These are phyloP conservation scores for Toxotes chatareus DNA, from an alignment of 2,113 vertebrate genomes.

Conservation along the genomic window DNA sequence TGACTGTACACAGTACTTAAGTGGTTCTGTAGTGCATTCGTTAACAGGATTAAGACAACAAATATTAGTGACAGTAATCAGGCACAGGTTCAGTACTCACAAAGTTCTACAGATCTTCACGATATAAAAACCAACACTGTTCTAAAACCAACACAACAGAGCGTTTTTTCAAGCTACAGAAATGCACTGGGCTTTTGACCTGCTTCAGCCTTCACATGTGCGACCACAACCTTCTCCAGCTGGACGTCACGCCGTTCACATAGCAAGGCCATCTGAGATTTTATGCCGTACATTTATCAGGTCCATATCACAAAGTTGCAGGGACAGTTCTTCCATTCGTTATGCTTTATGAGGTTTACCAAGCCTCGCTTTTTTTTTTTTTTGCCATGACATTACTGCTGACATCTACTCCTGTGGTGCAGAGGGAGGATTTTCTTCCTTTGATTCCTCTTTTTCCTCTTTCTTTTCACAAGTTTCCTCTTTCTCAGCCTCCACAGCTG, in stretches of 20 bases:
- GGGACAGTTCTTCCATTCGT: slow-evolving; percentile 49
- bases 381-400: not conserved
- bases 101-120: slow-evolving; percentile 74
- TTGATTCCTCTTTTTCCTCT: slow-evolving; percentile 53
- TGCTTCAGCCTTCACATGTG: slow-evolving; percentile 28
- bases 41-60: slow-evolving; percentile 71
- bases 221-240: slow-evolving; percentile 14
- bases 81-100: slow-evolving; percentile 82
- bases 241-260: slow-evolving; percentile 30
- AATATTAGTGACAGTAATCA: slow-evolving; percentile 75
- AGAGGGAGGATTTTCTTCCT: slow-evolving; percentile 56
- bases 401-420: slow-evolving; percentile 70
- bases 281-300: slow-evolving; percentile 64
- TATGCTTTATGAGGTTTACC: slow-evolving; percentile 45
- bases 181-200: slow-evolving; percentile 76
- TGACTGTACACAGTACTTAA: slow-evolving; percentile 69
- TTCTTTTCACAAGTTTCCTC: slow-evolving; percentile 60
- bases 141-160: slow-evolving; percentile 74
- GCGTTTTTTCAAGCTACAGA: slow-evolving; percentile 71
- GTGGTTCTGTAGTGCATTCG: slow-evolving; percentile 72
- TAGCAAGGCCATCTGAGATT: slow-evolving; percentile 39
- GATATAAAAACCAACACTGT: slow-evolving; percentile 73
- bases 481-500: slow-evolving; percentile 41
- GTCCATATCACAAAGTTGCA: slow-evolving; percentile 58
- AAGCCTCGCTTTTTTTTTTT: slow-evolving; percentile 26